These are phyloP conservation scores for Rhinopithecus roxellana DNA, from an alignment of 2,113 vertebrate genomes.

Conservation along the genomic window DNA sequence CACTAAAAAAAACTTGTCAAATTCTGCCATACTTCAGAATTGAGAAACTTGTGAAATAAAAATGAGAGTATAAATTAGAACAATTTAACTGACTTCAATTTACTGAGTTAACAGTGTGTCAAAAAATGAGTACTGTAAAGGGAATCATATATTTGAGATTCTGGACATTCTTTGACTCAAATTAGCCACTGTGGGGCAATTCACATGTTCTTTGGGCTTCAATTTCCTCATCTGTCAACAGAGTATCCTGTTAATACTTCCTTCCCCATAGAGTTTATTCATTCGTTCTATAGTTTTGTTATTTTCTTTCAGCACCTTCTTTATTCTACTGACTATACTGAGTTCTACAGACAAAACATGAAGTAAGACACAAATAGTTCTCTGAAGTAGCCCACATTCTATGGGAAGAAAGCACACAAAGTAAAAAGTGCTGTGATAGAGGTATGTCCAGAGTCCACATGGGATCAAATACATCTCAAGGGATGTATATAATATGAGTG, in stretches of 20 bases:
- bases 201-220: not conserved
- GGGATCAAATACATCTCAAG: not conserved
- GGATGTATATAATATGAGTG: not conserved
- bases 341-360: not conserved
- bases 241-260: not conserved
- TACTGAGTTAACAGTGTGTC: not conserved
- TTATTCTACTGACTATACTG: not conserved
- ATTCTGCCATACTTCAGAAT: not conserved
- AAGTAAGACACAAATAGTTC: not conserved
- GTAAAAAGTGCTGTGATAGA: not conserved
- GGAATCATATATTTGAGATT: not conserved
- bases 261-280: not conserved
- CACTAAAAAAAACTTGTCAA: not conserved
- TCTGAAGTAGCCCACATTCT: not conserved
- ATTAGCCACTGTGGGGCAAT: not conserved
- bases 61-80: not conserved
- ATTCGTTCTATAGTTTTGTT: not conserved
- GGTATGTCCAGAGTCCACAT: not conserved
- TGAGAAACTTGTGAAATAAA: slow-evolving; percentile 38
- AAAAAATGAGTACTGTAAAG: not conserved
- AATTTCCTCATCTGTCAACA: not conserved
- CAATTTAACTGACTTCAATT: not conserved
- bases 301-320: not conserved
- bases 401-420: not conserved
- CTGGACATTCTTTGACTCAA: not conserved